Evolutionary conservation across 92 coral and sea anemone genomes (phyloP).

Genomic region (Phenganax stokvisi): DNA sequence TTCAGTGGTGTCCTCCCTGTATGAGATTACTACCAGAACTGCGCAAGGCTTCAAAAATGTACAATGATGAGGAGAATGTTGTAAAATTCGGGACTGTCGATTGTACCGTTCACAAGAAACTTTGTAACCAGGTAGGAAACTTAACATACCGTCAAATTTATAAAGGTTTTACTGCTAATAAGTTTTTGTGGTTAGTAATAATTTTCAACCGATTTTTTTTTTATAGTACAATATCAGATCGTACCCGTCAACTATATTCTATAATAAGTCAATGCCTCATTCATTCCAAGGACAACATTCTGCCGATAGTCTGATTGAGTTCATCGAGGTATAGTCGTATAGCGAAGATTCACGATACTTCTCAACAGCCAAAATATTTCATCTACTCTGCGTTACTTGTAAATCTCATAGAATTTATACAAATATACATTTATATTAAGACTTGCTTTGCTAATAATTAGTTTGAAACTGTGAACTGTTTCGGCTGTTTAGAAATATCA

Average conservation of each 20-base stretch:
- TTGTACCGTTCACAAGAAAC: conserved; percentile 74
- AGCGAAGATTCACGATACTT: neutral
- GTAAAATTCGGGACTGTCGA: conserved; percentile 97
- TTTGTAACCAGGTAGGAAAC: conserved; percentile 76
- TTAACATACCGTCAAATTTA: neutral
- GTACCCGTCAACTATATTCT: conserved; percentile 85
- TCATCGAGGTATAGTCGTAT: conserved; percentile 68
- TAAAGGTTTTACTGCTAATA: neutral
- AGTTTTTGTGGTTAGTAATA: neutral
- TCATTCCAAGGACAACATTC: conserved; percentile 81
- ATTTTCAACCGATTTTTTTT: neutral
- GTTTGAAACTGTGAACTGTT: too few species aligned
- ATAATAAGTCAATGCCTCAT: conserved; percentile 82
- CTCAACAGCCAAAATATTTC: too few species aligned
- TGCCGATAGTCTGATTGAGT: conserved; percentile 83
- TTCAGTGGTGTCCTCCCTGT: conserved; percentile 98
- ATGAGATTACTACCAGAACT: conserved; percentile 89
- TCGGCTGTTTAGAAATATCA: too few species aligned
- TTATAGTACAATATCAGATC: conserved; percentile 91
- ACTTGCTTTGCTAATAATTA: too few species aligned
- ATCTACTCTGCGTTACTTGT: neutral
- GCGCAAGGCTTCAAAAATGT: conserved; percentile 91
- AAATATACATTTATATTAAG: too few species aligned
- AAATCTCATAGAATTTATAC: neutral
- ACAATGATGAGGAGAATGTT: conserved; percentile 46